A percentile compares a stretch with the other conserved stretches of the same genome.
Evolutionary conservation across 2,888 invertebrate genomes (phyloP).

Genomic region (Podabrus alpinus): DNA sequence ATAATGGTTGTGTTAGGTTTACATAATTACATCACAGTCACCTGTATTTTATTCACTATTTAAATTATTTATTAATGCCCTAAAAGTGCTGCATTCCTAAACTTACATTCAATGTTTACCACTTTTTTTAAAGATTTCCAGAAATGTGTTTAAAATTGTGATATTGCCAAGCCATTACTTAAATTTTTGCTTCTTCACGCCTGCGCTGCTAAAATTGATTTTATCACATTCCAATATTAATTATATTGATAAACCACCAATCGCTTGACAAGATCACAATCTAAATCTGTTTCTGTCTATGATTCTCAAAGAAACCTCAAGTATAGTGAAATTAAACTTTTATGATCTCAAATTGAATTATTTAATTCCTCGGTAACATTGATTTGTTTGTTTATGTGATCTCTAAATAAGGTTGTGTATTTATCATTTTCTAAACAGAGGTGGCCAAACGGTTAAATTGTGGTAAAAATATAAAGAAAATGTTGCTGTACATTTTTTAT

Average conservation of each 20-base stretch:
- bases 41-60: neutral
- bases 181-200: neutral
- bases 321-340: neutral
- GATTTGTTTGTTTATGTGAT: neutral
- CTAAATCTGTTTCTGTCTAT: neutral
- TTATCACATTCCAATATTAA: neutral
- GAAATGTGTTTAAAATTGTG: neutral
- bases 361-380: neutral
- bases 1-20: neutral
- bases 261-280: neutral
- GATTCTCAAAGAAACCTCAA: neutral
- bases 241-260: neutral
- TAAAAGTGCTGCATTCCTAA: neutral
- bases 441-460: no score
- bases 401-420: neutral
- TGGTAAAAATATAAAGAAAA: no score
- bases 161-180: neutral
- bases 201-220: neutral
- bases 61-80: neutral
- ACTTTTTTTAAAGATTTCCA: neutral
- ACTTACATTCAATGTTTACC: neutral
- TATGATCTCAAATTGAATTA: neutral
- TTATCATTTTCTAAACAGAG: no score
- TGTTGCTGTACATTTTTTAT: no score
- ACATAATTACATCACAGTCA: neutral